Base-by-base conservation (phyloP, 2,888 invertebrate species). In the Leptopilina myrica region DNA sequence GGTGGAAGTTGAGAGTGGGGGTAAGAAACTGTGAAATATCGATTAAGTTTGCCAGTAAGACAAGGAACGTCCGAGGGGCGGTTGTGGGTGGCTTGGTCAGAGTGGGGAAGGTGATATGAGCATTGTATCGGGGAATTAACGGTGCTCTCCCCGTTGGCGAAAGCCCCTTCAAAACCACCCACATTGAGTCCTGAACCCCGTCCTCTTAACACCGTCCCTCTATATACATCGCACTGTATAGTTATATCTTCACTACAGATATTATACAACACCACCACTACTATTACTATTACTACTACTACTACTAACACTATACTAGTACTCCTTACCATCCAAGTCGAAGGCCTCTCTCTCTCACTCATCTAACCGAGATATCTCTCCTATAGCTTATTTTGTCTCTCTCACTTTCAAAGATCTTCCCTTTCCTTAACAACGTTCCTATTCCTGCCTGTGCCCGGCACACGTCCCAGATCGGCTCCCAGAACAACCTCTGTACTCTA, bases 111-210 rank as follows among this genome's bases (percentile, higher is more conserved):
- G 91, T 91, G 91, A 91, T 92, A 91, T 91, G 91, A 91, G 91
- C 91, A 92, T 92, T 91, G 91, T 92, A 91, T 91, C 91, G 91
- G 91, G 91, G 91, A 91, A 91, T 91, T 91, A 91, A 91, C 91
- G 91, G 89, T 88, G 86, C 87, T 87, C 86, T 87, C 86, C 82
- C 83, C 77, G 73, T 59, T 77, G 33, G 84, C 76, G 84, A 84
- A 84, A 83, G 82, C 83, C 84, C 82, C 82, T 76, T 79, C 33
- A 33, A 33, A 49, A 56, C 82, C 80, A 81, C 80, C 67, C 49
- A 33, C 33, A 73, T 43, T n/a, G 56, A 66, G 66, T 76, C 65
- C 69, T 64, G 49, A 67, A 62, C 67, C 77, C 46, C 49, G 49
- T 53, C 77, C 73, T 73, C 66, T 69, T 66, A 67, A 78, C 43